Percentiles rank a stretch among this genome's conserved stretches.
phyloP scores from a whole-genome alignment of 2,113 vertebrate species.

The Archilochus colubris region DNA sequence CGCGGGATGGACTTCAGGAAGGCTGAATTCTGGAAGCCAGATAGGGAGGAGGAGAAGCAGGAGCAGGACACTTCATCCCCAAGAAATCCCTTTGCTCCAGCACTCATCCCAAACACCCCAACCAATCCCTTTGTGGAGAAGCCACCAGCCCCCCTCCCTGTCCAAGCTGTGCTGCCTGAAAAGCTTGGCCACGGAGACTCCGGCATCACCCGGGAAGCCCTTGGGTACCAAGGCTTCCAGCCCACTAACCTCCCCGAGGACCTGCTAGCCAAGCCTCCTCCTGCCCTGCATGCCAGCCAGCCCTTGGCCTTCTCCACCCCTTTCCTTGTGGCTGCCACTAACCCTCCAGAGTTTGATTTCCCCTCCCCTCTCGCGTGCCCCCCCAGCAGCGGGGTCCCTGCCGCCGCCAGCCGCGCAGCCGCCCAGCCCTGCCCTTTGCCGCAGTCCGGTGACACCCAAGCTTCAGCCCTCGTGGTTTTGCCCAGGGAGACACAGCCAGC shows the following conservation, averaged over 20 bases:
- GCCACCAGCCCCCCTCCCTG: background rate
- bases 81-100: constrained; percentile 57
- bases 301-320: constrained; percentile 78
- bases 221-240: constrained; percentile 40
- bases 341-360: constrained; percentile 56
- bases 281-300: constrained; percentile 67
- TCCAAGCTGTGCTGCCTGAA: constrained; percentile 4
- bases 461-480: constrained; percentile 84
- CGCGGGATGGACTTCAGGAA: constrained; percentile 62
- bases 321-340: constrained; percentile 63
- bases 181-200: constrained; percentile 41
- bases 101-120: background rate
- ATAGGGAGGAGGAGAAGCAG: background rate
- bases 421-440: constrained; percentile 72
- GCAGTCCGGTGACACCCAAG: constrained; percentile 66
- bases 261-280: constrained; percentile 43
- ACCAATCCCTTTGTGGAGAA: constrained; percentile 60
- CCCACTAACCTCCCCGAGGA: constrained; percentile 55
- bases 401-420: constrained; percentile 36
- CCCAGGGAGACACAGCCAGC: constrained; percentile 90
- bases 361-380: constrained; percentile 67
- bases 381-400: constrained; percentile 34
- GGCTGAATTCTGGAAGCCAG: constrained; percentile 63
- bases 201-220: constrained; percentile 22
- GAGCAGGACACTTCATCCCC: background rate